Evolutionary conservation across 2,797 vertebrate species (phyloP).

Genomic region (Enteromius unitaeniatus): DNA sequence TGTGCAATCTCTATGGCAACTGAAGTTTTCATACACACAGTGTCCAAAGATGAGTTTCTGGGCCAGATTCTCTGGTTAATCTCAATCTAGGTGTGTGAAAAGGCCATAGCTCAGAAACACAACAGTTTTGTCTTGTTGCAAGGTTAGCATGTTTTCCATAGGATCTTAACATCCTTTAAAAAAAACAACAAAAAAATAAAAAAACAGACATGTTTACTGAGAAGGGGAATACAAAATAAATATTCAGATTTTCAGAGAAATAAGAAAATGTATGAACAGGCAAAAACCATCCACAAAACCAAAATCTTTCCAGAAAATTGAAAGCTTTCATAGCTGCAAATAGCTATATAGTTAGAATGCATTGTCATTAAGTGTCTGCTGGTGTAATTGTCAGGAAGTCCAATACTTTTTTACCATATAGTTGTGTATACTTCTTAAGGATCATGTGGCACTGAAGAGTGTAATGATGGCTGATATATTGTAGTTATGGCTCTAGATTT

Average conservation of each 20-base stretch:
- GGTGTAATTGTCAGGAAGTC: background rate
- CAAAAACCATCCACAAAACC: background rate
- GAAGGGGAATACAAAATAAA: too few relatives aligned
- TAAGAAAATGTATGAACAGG: too few relatives aligned
- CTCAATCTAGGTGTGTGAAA: background rate
- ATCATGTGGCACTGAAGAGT: background rate
- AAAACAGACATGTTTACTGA: too few relatives aligned
- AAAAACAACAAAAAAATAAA: too few relatives aligned
- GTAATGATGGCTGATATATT: background rate
- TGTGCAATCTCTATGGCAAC: conserved; percentile 46
- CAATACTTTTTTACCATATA: background rate
- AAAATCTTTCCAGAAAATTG: background rate
- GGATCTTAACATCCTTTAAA: background rate
- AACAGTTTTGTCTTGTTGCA: background rate
- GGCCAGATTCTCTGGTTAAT: conserved; percentile 15
- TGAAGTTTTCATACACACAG: conserved; percentile 35
- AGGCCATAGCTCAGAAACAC: background rate
- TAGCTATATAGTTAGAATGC: background rate
- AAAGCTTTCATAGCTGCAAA: background rate
- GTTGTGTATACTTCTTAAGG: background rate
- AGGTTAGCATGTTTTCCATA: background rate
- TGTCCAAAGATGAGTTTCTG: conserved; percentile 33
- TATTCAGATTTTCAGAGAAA: too few relatives aligned
- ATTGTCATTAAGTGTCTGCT: background rate
- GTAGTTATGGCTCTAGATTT: background rate